These are phyloP conservation scores for Thermophis baileyi DNA, from an alignment of 2,113 vertebrate genomes.

Conservation along the genomic window DNA sequence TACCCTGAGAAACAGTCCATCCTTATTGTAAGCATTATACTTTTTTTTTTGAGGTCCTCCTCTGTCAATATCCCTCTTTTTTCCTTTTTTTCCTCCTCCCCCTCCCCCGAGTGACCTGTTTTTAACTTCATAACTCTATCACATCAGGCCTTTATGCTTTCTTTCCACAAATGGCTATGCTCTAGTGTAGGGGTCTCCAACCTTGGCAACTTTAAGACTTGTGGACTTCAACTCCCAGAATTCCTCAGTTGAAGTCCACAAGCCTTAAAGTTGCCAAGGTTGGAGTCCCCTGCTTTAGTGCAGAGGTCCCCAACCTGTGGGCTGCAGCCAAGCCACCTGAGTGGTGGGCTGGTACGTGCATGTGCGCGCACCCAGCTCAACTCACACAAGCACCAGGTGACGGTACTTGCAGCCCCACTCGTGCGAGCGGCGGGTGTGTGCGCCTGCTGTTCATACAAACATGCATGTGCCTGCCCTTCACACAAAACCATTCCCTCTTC, in stretches of 20 bases:
- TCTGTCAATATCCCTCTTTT: not conserved
- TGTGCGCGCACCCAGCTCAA: not conserved
- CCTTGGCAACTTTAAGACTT: too few species aligned
- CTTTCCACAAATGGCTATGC: not conserved
- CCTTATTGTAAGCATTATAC: not conserved
- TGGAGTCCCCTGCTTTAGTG: too few species aligned
- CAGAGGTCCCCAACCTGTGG: not conserved
- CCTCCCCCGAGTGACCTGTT: not conserved
- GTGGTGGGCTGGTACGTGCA: not conserved
- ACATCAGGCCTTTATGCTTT: not conserved
- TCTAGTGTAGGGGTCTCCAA: not conserved
- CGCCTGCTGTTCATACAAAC: not conserved
- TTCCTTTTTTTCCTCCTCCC: not conserved
- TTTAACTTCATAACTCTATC: not conserved
- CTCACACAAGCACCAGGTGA: not conserved
- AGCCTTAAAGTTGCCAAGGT: too few species aligned
- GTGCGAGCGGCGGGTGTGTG: fast-evolving
- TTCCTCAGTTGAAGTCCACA: too few species aligned
- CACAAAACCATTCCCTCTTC: not conserved
- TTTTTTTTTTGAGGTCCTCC: not conserved
- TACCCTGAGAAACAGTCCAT: not conserved
- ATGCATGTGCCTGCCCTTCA: not conserved
- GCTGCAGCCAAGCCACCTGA: not conserved
- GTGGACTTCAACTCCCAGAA: too few species aligned
- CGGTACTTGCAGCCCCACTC: not conserved